Evolutionary conservation across 2,888 invertebrate genomes (phyloP).

Genomic region (Melanophora roralis): DNA sequence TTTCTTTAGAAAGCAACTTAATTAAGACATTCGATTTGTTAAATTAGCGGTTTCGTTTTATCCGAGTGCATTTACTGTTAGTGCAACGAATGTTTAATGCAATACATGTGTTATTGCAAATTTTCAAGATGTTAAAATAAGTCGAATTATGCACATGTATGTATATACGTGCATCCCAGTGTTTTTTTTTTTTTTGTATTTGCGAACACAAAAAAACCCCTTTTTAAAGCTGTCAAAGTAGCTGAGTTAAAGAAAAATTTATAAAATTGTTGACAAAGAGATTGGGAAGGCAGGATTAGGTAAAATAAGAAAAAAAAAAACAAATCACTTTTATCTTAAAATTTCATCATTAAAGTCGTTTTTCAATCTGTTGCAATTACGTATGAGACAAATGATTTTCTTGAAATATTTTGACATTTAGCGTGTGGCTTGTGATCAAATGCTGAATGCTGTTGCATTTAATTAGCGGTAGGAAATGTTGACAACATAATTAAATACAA

Average conservation of each 20-base stretch:
- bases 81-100: neutral
- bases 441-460: slow-evolving; percentile 59
- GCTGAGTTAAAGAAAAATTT: neutral
- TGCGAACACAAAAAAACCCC: neutral
- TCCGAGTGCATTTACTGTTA: neutral
- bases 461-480: slow-evolving; percentile 60
- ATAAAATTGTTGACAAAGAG: neutral
- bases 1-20: slow-evolving; percentile 5
- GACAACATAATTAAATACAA: slow-evolving; percentile 59
- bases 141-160: neutral
- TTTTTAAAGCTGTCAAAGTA: neutral
- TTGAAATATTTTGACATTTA: slow-evolving; percentile 58
- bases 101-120: slow-evolving; percentile 12
- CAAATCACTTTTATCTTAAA: slow-evolving; percentile 47
- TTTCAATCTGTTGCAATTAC: slow-evolving; percentile 57
- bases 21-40: slow-evolving; percentile 57
- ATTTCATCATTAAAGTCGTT: slow-evolving; percentile 53
- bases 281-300: too few species aligned
- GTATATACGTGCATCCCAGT: neutral
- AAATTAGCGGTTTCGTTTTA: slow-evolving; percentile 42
- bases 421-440: slow-evolving; percentile 56
- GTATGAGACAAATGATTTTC: slow-evolving; percentile 57
- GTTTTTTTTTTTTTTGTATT: too few species aligned
- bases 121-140: neutral
- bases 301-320: too few species aligned